phyloP scores from a whole-genome alignment of 1,140 invertebrate genomes.

The Drosophila navojoa region DNA sequence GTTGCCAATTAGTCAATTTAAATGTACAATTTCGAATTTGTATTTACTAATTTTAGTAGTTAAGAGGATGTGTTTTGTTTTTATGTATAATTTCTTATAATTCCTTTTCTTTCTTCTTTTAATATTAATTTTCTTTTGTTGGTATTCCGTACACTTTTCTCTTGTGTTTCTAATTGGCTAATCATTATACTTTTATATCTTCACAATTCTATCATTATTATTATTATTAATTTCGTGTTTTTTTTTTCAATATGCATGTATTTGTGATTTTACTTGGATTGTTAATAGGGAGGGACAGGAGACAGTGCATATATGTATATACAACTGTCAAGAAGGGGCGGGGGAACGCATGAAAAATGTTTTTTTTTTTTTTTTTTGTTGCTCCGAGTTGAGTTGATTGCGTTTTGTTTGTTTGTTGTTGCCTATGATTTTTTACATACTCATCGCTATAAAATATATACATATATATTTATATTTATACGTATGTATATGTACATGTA shows the following conservation, averaged over 20 bases:
- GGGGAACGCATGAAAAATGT: slow-evolving; percentile 65
- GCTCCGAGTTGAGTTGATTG: slow-evolving; percentile 36
- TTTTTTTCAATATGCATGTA: slow-evolving; percentile 54
- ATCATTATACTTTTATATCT: slow-evolving; percentile 73
- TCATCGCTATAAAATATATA: slow-evolving; percentile 69
- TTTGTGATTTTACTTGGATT: slow-evolving; percentile 34
- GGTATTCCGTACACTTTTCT: slow-evolving; percentile 58
- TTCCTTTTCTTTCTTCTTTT: slow-evolving; percentile 49
- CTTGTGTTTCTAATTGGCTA: slow-evolving; percentile 78
- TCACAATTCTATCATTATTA: slow-evolving; percentile 64
- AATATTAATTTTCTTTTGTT: slow-evolving; percentile 41
- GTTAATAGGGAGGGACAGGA: slow-evolving; percentile 28
- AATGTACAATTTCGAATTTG: slow-evolving; percentile 81
- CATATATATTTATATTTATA: slow-evolving; percentile 26
- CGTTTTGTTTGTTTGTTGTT: slow-evolving; percentile 33
- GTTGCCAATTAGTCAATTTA: slow-evolving; percentile 51
- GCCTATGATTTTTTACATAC: slow-evolving; percentile 60
- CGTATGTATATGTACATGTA: slow-evolving; percentile 23
- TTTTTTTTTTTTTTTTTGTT: slow-evolving; percentile 23
- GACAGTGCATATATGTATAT: slow-evolving; percentile 4
- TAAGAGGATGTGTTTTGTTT: slow-evolving; percentile 61
- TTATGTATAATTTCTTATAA: slow-evolving; percentile 70
- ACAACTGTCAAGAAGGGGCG: background rate
- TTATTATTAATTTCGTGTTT: slow-evolving; percentile 30
- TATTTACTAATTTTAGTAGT: slow-evolving; percentile 81